phyloP scores from a whole-genome alignment of 23 tunicate genomes.

The Pegea sp. region DNA sequence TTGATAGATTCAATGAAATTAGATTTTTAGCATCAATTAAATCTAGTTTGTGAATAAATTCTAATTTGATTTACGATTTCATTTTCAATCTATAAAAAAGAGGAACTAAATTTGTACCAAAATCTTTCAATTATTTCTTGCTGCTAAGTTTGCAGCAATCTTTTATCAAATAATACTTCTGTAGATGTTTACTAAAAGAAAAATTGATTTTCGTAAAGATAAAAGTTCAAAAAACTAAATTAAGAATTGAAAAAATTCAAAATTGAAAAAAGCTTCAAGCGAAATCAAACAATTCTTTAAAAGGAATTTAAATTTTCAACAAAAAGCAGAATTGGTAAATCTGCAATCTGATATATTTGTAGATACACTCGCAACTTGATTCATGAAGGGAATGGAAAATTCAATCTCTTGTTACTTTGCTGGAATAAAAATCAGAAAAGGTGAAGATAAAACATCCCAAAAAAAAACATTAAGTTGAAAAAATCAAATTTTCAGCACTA shows the following conservation, averaged over 20 bases:
- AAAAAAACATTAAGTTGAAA: background rate
- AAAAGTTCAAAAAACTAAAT: no score
- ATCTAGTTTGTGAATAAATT: no score
- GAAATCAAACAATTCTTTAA: background rate
- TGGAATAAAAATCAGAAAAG: conserved; percentile 58
- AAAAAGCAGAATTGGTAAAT: background rate
- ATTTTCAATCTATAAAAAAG: no score
- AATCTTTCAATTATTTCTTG: no score
- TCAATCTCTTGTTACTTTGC: conserved; percentile 60
- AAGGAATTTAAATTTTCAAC: background rate
- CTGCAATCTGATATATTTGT: background rate
- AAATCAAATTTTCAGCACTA: conserved; percentile 28
- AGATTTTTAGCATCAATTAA: no score
- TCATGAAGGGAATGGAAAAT: conserved; percentile 83
- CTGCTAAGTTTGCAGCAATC: no score
- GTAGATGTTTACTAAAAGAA: no score
- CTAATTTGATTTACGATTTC: no score
- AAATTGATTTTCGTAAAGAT: no score
- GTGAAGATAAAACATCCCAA: background rate
- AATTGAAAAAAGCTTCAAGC: background rate
- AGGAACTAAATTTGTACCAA: no score
- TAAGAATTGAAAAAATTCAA: background rate
- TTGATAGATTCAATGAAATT: no score
- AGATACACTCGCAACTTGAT: conserved; percentile 80
- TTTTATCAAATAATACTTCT: no score